Conservation (phyloP, 2,888 invertebrate species). For the Chloroclysta siterata region DNA sequence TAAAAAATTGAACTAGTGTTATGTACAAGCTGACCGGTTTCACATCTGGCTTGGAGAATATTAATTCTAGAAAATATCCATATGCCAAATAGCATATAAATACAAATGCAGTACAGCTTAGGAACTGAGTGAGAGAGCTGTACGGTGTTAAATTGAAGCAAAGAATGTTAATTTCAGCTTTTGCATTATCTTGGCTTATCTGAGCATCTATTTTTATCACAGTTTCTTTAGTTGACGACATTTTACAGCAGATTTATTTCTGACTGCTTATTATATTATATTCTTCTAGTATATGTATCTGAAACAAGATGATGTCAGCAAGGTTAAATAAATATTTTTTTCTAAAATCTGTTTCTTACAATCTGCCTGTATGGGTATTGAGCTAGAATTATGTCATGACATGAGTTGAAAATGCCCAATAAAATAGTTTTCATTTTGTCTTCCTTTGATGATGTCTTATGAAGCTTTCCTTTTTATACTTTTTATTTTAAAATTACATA, state of each 20-base stretch:
- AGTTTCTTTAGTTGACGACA: conserved; percentile 64
- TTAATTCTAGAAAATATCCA: conserved; percentile 96
- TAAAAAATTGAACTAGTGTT: conserved; percentile 95
- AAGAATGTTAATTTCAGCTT: conserved; percentile 86
- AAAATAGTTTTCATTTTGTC: no score
- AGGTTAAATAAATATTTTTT: not conserved
- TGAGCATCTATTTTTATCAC: conserved; percentile 66
- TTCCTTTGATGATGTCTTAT: no score
- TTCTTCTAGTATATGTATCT: not conserved
- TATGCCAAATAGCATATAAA: conserved; percentile 95
- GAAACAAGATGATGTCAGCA: conserved; percentile 6
- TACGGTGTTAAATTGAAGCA: conserved; percentile 90
- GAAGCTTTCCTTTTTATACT: no score
- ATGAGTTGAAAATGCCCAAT: no score
- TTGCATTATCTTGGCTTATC: conserved; percentile 49
- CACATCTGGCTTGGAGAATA: conserved; percentile 95
- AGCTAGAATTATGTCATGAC: no score
- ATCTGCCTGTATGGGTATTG: no score
- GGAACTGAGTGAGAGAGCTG: conserved; percentile 88
- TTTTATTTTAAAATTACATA: no score
- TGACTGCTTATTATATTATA: no score
- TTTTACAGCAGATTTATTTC: conserved; percentile 34
- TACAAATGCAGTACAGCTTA: conserved; percentile 90
- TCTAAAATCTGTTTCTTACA: no score
- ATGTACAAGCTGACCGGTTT: conserved; percentile 96